Base-by-base conservation (phyloP, 2,113 vertebrate species). In the Arenaria interpres region DNA sequence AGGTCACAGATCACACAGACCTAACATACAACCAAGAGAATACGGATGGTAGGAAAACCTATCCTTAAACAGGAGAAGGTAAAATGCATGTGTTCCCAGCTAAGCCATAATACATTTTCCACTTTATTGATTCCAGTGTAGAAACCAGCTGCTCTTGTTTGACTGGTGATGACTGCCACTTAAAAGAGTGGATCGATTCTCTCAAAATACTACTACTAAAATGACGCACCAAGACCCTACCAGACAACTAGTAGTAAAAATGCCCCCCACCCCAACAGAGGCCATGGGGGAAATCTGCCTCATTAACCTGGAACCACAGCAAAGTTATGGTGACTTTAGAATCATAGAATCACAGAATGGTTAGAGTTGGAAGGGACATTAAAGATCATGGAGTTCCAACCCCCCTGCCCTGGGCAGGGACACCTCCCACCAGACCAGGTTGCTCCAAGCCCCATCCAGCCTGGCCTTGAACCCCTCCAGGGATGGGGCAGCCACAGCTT, bases 101-200 rank as follows among this genome's bases (percentile, higher is more conserved):
- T 85, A 78, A 92, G 45, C 14, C 62, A 37, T 33, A 86, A 64
- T 19, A 30, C 6, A 30, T 56, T 91, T 89, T 64, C 74, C 6
- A 24, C 66, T 83, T 75, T 57, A 82, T 45, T 78, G 57, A 90
- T 85, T 90, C 41, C n/a, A 66, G 18, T n/a, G 23, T 30, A 88
- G 89, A 85, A 93, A 60, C 53, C 88, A 90, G 79, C 45, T 66
- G 28, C 28, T 89, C 84, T 94, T 86, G 16, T 94, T 68, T 64
- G 66, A 64, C 33, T 72, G 30, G 33, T 18, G 62, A 74, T 71
- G 53, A 78, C n/a, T 45, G 10, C 37, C 37, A 81, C 51, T 78
- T 32, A 79, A 90, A 72, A 83, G 39, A 22, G 32, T 20, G 7
- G 32, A 78, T 79, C 45, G 57, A 24, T 56, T 86, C 9, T 46